These are phyloP conservation scores for Oreortyx pictus DNA, from an alignment of 2,797 vertebrate genomes.

Conservation along the genomic window DNA sequence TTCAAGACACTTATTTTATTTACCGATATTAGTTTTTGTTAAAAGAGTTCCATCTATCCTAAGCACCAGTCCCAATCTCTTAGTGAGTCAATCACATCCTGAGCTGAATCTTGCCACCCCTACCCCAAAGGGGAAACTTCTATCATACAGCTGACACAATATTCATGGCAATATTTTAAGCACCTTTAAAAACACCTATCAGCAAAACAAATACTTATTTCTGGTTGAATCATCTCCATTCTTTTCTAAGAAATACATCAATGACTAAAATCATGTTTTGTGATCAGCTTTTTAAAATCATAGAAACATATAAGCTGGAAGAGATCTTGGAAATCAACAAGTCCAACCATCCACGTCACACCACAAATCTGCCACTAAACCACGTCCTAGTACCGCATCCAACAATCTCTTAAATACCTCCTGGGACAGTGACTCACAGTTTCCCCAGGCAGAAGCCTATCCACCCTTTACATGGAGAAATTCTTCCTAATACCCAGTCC, in stretches of 20 bases:
- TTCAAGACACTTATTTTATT: neutral
- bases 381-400: neutral
- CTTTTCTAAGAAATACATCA: neutral
- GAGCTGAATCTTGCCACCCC: neutral
- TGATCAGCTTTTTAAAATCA: neutral
- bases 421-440: neutral
- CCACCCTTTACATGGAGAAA: neutral
- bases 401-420: neutral
- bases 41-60: neutral
- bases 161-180: neutral
- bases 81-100: neutral
- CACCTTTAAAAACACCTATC: accelerated
- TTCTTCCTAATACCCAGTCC: neutral
- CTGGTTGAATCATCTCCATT: neutral
- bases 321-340: neutral
- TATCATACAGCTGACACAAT: neutral
- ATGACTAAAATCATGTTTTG: neutral
- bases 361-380: neutral
- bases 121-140: neutral
- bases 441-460: neutral
- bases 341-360: neutral
- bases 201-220: neutral
- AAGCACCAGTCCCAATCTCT: neutral
- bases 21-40: neutral
- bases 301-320: neutral